Conservation (phyloP, 1,140 invertebrate genomes). For the Planococcus citri region DNA sequence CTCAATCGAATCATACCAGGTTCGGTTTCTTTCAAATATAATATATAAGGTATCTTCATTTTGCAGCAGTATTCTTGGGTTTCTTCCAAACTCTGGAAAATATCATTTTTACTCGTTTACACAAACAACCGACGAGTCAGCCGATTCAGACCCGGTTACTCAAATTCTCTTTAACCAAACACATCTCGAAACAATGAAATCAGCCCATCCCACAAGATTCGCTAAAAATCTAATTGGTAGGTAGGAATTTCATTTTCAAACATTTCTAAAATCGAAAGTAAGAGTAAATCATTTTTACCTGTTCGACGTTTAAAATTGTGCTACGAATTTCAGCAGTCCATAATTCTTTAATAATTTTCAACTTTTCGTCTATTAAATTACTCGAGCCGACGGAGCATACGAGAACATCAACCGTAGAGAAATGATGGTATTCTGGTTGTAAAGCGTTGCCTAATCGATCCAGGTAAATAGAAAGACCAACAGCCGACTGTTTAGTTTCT, state of each 20-base stretch:
- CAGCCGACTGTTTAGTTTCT: slow-evolving; percentile 40
- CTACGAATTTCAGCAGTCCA: slow-evolving; percentile 43
- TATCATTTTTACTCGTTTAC: too few species aligned
- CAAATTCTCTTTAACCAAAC: too few species aligned
- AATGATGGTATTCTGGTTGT: slow-evolving; percentile 35
- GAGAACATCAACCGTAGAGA: slow-evolving; percentile 45
- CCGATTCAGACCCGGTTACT: too few species aligned
- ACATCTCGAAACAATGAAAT: slow-evolving; percentile 6
- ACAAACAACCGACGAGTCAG: too few species aligned
- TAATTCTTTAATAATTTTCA: slow-evolving; percentile 43
- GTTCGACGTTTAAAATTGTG: slow-evolving; percentile 38
- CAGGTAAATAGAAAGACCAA: slow-evolving; percentile 61
- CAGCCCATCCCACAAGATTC: too few species aligned
- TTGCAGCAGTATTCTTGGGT: slow-evolving; percentile 50
- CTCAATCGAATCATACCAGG: slow-evolving; percentile 44
- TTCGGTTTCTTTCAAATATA: slow-evolving; percentile 54
- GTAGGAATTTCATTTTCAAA: too few species aligned
- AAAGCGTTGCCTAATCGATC: slow-evolving; percentile 50
- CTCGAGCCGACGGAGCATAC: slow-evolving; percentile 48
- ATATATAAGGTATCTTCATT: slow-evolving; percentile 47
- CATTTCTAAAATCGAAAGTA: too few species aligned
- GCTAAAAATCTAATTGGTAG: slow-evolving; percentile 8
- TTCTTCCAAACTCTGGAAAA: slow-evolving; percentile 46
- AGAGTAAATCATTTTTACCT: slow-evolving; percentile 31
- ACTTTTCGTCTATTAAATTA: slow-evolving; percentile 47